Evolutionary conservation across 30 jellyfish, hydroid and myxozoan genomes (phyloP), one percentile per base, ranked within the genome.

Genomic region (Chironex yamaguchii): DNA sequence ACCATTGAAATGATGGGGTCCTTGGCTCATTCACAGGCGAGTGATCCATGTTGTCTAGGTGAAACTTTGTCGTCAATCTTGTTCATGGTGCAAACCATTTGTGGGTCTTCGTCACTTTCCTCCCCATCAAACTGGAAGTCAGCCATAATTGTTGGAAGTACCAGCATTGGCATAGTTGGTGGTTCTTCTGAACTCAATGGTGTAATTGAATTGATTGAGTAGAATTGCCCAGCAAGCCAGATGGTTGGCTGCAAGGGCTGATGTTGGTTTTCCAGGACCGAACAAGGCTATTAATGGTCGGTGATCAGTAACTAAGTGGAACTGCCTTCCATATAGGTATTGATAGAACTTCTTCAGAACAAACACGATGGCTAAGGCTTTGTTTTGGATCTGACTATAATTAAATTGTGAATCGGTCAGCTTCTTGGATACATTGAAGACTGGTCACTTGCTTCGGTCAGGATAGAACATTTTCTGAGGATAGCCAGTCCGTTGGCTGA

Each of bases 171-270:
- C 89, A 34, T 51, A 83, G 2, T 77, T 83, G 4, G 21, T 54
- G 2, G 89, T 49, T 67, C 58, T 22, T 30, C 89, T 54, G 89
- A 50, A 51, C 70, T 77, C 89, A 21, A 77, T 49, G 3, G 81
- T 63, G 70, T 54, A 22, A 9, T 77, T 26, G 33, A 21, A 77
- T 29, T 77, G 81, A 32, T 69, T 54, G 42, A 77, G 85, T 54
- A 29, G 52, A 14, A 32, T 66, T 13, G 89, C 89, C 88, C 89
- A 77, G 21, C 88, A 50, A 28, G 86, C 85, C 12, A 52, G 31
- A 21, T 67, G 22, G 51, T 77, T 77, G 11, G 89, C 89, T 49
- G 83, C 87, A 17, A 77, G 42, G 11, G 71, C 20, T 62, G 88
- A 62, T 2, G 89, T 22, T 22, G 71, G 32, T 30, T 54, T 77